These are phyloP conservation scores for Temnothorax rugatulus DNA, from an alignment of 2,888 invertebrate genomes.

Conservation along the genomic window DNA sequence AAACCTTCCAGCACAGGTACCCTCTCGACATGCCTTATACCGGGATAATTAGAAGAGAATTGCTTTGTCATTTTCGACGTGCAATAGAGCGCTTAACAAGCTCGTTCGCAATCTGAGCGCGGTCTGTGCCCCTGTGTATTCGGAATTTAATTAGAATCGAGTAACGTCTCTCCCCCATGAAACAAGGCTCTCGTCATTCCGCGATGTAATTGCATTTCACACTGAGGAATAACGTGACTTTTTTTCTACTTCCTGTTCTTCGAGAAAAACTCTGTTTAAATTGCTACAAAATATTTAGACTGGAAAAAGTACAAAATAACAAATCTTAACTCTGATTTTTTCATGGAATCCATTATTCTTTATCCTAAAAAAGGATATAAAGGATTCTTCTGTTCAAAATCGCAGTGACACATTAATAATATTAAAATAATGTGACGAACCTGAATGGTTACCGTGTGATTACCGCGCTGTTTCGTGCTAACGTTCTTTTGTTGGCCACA, in stretches of 20 bases:
- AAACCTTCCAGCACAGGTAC: not conserved
- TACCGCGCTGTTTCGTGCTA: not conserved
- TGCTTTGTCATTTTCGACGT: conserved; percentile 53
- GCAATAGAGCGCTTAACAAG: conserved; percentile 30
- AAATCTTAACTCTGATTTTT: not conserved
- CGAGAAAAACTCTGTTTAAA: not conserved
- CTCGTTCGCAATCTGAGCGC: conserved; percentile 14
- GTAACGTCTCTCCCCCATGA: not conserved
- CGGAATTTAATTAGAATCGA: conserved; percentile 44
- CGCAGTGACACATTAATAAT: not conserved
- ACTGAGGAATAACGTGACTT: not conserved
- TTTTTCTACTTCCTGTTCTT: not conserved
- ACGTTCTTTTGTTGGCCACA: not conserved
- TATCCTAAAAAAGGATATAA: not conserved
- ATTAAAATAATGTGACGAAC: not conserved
- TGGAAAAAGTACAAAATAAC: not conserved
- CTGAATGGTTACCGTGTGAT: too few species aligned
- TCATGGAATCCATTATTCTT: not conserved
- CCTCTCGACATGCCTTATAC: conserved; percentile 18
- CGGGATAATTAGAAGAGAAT: conserved; percentile 43
- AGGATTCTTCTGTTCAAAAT: not conserved
- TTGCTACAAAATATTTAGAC: not conserved
- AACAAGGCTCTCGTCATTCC: not conserved
- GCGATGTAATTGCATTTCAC: not conserved
- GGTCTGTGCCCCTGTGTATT: not conserved